These are phyloP conservation scores for Pollimyrus isidori DNA, from an alignment of 2,113 vertebrate species.

Conservation along the genomic window DNA sequence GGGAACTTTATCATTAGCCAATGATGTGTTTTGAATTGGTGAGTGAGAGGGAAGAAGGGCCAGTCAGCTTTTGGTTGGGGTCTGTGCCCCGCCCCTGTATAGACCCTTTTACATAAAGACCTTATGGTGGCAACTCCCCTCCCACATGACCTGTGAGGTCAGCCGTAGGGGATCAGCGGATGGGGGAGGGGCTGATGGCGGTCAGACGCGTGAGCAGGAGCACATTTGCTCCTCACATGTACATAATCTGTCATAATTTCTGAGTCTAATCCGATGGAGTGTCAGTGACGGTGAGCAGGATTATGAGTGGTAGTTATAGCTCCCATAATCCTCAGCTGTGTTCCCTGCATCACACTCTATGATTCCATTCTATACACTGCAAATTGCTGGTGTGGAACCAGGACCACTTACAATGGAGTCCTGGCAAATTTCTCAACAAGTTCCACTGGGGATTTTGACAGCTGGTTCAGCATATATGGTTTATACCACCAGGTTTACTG, in stretches of 20 bases:
- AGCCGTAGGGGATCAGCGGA: not conserved
- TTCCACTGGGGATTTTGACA: not conserved
- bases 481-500: not conserved
- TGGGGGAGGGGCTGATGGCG: not conserved
- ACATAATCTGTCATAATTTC: slow-evolving; percentile 53
- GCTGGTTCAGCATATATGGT: not conserved
- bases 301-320: slow-evolving; percentile 67
- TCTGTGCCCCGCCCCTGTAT: not conserved
- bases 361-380: not conserved
- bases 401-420: not conserved
- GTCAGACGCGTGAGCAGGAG: not conserved
- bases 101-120: not conserved
- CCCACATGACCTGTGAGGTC: not conserved
- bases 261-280: slow-evolving; percentile 61
- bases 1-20: not conserved
- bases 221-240: slow-evolving; percentile 54
- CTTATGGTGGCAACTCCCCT: not conserved
- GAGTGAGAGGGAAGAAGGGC: not conserved
- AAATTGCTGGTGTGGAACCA: not conserved
- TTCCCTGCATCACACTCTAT: not conserved
- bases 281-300: slow-evolving; percentile 66
- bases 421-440: not conserved
- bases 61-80: not conserved
- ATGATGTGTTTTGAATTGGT: not conserved
- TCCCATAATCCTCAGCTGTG: slow-evolving; percentile 56